A percentile compares a stretch with the other conserved stretches of the same genome.
Conservation (phyloP, 1,140 invertebrate species). For the Drosophila ananassae region DNA sequence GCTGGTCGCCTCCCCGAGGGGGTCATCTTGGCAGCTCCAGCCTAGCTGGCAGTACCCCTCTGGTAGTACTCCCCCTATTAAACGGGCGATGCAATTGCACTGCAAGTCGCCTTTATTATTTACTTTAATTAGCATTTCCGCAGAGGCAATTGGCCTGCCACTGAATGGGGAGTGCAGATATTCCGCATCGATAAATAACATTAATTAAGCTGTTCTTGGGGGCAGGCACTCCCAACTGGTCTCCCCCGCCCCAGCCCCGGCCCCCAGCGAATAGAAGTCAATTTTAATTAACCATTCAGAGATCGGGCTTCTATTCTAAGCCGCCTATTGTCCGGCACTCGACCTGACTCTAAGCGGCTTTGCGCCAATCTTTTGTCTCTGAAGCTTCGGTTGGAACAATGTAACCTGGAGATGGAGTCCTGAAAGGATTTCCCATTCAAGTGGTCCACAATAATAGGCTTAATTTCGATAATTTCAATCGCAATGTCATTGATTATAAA, state of each 20-base stretch:
- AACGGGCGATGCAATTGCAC: conserved; percentile 14
- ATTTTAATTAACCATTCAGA: conserved; percentile 64
- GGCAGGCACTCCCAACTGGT: conserved; percentile 45
- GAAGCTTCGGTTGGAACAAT: conserved; percentile 28
- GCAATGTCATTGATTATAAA: too few relatives aligned
- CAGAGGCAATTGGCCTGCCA: conserved; percentile 38
- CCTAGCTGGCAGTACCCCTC: background rate
- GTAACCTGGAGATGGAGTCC: conserved; percentile 15
- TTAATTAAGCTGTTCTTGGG: conserved; percentile 78
- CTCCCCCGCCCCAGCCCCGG: background rate
- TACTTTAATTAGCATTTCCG: conserved; percentile 82
- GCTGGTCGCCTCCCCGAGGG: conserved; percentile 35
- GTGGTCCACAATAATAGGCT: too few relatives aligned
- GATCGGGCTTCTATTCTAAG: conserved; percentile 16
- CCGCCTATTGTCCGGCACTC: conserved; percentile 25
- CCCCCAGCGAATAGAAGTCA: conserved; percentile 34
- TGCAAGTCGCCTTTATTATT: conserved; percentile 64
- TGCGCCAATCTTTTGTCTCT: conserved; percentile 26
- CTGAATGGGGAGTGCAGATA: conserved; percentile 52
- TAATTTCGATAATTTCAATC: background rate
- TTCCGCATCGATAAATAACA: conserved; percentile 79
- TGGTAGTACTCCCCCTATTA: conserved; percentile 10
- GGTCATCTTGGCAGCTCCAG: background rate
- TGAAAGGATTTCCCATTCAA: background rate
- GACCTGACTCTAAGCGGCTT: conserved; percentile 37